Percentiles rank a stretch among this genome's conserved stretches.
phyloP scores from a whole-genome alignment of 92 coral and sea anemone genomes.

The Porites divaricata region DNA sequence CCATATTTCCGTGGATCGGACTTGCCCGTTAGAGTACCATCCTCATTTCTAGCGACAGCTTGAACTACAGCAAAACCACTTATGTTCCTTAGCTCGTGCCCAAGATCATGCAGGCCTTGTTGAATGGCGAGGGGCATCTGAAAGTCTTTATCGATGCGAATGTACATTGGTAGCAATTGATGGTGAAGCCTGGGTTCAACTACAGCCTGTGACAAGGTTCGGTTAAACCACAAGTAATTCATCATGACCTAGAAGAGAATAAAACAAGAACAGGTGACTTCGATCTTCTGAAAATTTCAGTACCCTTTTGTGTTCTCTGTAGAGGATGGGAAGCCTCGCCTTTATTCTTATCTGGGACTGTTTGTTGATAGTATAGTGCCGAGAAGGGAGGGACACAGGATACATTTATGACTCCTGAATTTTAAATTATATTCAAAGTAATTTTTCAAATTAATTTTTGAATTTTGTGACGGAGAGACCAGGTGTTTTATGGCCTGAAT shows the following conservation, averaged over 20 bases:
- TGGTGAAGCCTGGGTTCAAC: conserved; percentile 74
- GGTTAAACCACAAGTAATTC: conserved; percentile 82
- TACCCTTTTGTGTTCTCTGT: no score
- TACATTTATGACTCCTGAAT: no score
- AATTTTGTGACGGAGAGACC: no score
- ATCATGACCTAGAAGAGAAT: conserved; percentile 58
- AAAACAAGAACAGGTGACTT: no score
- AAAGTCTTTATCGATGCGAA: conserved; percentile 63
- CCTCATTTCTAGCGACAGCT: conserved; percentile 64
- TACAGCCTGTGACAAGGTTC: conserved; percentile 67
- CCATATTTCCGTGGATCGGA: conserved; percentile 78
- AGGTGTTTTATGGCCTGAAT: no score
- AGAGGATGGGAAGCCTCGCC: no score
- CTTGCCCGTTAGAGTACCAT: conserved; percentile 68
- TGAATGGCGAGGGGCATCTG: conserved; percentile 59
- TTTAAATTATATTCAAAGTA: no score
- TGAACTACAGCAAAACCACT: conserved; percentile 66
- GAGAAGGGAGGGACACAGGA: no score
- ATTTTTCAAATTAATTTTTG: no score
- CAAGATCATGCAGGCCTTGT: conserved; percentile 52
- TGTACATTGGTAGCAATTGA: conserved; percentile 74
- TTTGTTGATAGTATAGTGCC: no score
- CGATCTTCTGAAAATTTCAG: no score
- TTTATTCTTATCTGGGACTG: no score
- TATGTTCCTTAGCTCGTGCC: conserved; percentile 50